These are phyloP conservation scores for Dolomedes plantarius DNA, from an alignment of 2,888 invertebrate genomes.

Conservation along the genomic window DNA sequence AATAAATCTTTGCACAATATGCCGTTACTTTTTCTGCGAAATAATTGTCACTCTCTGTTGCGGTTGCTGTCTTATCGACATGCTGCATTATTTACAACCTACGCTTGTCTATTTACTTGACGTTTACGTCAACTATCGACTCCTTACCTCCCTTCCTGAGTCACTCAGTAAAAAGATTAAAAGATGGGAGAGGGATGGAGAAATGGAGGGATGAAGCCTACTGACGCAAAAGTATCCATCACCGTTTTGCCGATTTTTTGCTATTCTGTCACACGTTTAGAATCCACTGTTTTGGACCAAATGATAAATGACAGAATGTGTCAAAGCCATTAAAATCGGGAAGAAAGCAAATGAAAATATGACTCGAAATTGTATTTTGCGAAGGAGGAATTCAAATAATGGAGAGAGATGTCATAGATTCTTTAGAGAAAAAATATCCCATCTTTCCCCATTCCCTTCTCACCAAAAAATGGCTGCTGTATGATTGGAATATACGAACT, in stretches of 20 bases:
- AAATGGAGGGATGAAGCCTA: constrained; percentile 21
- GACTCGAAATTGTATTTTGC: neutral
- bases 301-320: constrained; percentile 38
- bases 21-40: neutral
- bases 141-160: neutral
- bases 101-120: constrained; percentile 18
- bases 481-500: no score
- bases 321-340: constrained; percentile 9
- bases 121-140: constrained; percentile 9
- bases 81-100: constrained; percentile 16
- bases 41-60: constrained; percentile 14
- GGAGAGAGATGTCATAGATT: no score
- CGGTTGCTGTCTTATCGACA: neutral
- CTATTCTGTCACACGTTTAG: constrained; percentile 36
- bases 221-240: constrained; percentile 27
- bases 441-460: no score
- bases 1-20: constrained; percentile 11
- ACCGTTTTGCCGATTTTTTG: constrained; percentile 7
- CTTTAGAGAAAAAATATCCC: no score
- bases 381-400: neutral
- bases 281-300: constrained; percentile 19
- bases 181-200: neutral
- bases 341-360: neutral
- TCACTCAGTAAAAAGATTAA: constrained; percentile 23
- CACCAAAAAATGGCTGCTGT: no score